Evolutionary conservation across 1,140 invertebrate genomes (phyloP).

Genomic region (Pachyrhynchus sulphureomaculatus): DNA sequence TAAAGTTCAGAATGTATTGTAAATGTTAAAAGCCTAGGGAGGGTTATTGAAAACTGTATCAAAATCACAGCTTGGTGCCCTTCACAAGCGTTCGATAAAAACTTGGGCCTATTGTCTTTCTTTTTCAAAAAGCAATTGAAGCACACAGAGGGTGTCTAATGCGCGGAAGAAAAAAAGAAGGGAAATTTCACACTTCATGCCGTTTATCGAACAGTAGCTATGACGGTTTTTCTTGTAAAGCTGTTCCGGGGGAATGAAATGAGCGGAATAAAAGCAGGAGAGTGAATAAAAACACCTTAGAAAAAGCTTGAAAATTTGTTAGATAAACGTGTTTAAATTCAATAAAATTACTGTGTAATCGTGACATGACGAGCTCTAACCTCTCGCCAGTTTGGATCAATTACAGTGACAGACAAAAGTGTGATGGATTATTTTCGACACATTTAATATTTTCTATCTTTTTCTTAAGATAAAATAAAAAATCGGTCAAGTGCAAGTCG

Average conservation of each 20-base stretch:
- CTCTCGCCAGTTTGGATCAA: too few relatives aligned
- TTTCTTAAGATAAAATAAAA: too few relatives aligned
- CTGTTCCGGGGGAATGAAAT: background rate
- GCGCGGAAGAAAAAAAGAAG: slow-evolving; percentile 1
- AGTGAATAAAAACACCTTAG: slow-evolving; percentile 1
- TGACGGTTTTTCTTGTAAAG: slow-evolving; percentile 3
- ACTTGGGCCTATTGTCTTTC: background rate
- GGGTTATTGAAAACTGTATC: background rate
- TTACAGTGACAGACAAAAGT: too few relatives aligned
- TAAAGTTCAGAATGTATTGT: too few relatives aligned
- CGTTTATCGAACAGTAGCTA: slow-evolving; percentile 7
- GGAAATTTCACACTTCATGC: slow-evolving; percentile 6
- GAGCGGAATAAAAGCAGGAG: background rate
- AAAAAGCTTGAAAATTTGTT: background rate
- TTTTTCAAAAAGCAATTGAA: background rate
- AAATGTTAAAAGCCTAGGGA: too few relatives aligned
- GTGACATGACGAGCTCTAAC: too few relatives aligned
- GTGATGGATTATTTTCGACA: too few relatives aligned
- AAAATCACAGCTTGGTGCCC: background rate
- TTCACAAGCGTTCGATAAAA: background rate
- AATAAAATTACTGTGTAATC: too few relatives aligned
- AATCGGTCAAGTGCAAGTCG: too few relatives aligned
- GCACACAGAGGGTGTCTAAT: slow-evolving; percentile 7
- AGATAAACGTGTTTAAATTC: too few relatives aligned
- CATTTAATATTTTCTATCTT: too few relatives aligned